Base-by-base conservation (phyloP, 2,113 vertebrate genomes). In the Hyla sarda region DNA sequence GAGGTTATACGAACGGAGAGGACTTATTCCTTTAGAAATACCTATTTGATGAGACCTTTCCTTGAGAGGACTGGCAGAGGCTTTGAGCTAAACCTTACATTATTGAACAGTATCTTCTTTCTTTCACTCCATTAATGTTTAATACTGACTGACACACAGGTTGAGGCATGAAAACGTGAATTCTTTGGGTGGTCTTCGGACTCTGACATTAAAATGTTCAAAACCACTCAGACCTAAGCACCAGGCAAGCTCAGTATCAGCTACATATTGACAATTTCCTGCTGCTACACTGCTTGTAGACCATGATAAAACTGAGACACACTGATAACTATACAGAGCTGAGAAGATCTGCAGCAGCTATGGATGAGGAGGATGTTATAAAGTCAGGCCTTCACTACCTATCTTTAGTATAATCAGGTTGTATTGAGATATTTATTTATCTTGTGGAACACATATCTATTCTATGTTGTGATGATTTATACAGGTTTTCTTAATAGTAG, bases 81-180 rank as follows among this genome's bases (percentile, higher is more conserved):
- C 67, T 71, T 71, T 71, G 67, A 71, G 67, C 67, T 41, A 71
- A 71, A 37, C 67, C 67, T 71, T 71, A 71, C 67, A 71, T 71
- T 71, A 71, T 71, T 71, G 67, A 71, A 71, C 67, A 71, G 34
- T 71, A 71, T 71, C 67, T 37, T 71, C 67, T 41, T 71, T 41
- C 34, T 71, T 71, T 71, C 67, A 71, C 67, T 23, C 67, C 67
- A 71, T 71, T 71, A 71, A 71, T 41, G 67, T 71, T 71, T 71
- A 19, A 71, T 71, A 71, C 32, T 71, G 67, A 71, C 67, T 71
- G 67, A 71, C 67, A 71, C 32, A 41, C 34, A 37, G 67, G 19
- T 41, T 71, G 67, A 30, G 41, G 67, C 34, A 71, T 41, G 67
- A 71, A 71, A 17, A 41, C 32, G 67, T 71, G 67, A 71, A 71